Evolutionary conservation across 37 sponge, comb jelly and placozoan species (phyloP).

Genomic region (Spongilla lacustris): DNA sequence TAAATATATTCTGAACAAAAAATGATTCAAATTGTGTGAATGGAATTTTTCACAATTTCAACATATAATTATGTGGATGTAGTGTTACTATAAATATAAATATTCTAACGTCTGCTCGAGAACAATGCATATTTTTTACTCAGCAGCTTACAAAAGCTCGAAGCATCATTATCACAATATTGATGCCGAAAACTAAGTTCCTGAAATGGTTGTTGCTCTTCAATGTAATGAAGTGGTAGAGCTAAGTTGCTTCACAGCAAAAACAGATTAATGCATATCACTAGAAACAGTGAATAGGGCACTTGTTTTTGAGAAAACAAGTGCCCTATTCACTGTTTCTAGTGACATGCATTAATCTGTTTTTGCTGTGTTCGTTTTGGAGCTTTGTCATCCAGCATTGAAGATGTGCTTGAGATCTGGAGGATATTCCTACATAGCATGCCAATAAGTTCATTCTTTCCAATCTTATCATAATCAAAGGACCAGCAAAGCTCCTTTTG

Average conservation of each 20-base stretch:
- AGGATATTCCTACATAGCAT: constrained; percentile 39
- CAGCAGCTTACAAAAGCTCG: not conserved
- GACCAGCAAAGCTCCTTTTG: constrained; percentile 45
- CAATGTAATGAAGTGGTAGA: constrained; percentile 17
- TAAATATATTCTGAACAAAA: no score
- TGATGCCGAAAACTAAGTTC: not conserved
- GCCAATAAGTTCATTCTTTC: constrained; percentile 54
- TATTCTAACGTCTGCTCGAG: not conserved
- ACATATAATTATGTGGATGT: no score
- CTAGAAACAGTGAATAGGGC: no score
- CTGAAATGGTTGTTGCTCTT: not conserved
- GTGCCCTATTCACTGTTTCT: no score
- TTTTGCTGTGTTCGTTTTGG: no score
- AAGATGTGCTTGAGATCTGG: not conserved
- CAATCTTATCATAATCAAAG: constrained; percentile 57
- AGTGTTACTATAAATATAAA: not conserved
- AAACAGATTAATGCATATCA: no score
- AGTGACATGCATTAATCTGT: no score
- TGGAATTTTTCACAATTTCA: no score
- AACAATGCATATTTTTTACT: not conserved
- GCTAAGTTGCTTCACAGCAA: constrained; percentile 29
- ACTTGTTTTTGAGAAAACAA: no score
- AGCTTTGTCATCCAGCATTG: not conserved
- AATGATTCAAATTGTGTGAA: no score
- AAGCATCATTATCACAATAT: not conserved